Percentiles rank a stretch among this genome's conserved stretches.
phyloP scores from a whole-genome alignment of 1,140 invertebrate genomes.

The Drosophila seguyi region DNA sequence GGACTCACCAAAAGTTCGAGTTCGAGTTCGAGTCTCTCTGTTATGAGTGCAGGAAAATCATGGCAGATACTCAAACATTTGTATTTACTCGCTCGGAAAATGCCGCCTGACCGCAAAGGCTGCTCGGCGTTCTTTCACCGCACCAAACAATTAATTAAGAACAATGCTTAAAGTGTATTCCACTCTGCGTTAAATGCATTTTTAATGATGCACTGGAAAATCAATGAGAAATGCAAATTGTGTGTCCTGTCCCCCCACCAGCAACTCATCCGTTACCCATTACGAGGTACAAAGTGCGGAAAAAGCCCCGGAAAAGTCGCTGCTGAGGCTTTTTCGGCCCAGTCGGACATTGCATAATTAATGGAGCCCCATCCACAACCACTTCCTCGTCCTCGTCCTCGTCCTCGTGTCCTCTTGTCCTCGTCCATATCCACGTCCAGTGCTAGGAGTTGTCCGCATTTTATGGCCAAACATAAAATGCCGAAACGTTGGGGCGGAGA shows the following conservation, averaged over 20 bases:
- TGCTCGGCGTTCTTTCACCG: constrained; percentile 3
- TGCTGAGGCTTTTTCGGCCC: constrained; percentile 42
- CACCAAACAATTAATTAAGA: constrained; percentile 72
- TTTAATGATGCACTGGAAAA: constrained; percentile 75
- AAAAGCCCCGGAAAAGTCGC: constrained; percentile 32
- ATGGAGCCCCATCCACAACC: constrained; percentile 44
- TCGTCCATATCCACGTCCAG: constrained; percentile 12
- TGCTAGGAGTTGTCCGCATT: constrained; percentile 49
- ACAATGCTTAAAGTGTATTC: constrained; percentile 54
- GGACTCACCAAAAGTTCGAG: constrained; percentile 6
- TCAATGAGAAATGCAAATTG: constrained; percentile 59
- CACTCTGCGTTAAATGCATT: constrained; percentile 68
- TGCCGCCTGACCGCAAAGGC: constrained; percentile 46
- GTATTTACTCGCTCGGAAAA: constrained; percentile 8
- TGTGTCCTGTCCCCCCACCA: constrained; percentile 1
- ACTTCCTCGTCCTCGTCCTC: constrained; percentile 4
- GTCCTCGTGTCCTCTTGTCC: no score
- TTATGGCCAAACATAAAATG: constrained; percentile 56
- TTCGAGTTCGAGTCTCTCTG: neutral
- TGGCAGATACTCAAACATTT: neutral
- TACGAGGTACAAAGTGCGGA: constrained; percentile 20
- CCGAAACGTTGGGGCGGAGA: neutral
- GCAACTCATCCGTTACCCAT: constrained; percentile 7
- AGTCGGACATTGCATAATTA: constrained; percentile 54
- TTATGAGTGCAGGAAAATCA: constrained; percentile 13